These are phyloP conservation scores for Morpho helenor DNA, from an alignment of 2,888 invertebrate species.

Conservation along the genomic window DNA sequence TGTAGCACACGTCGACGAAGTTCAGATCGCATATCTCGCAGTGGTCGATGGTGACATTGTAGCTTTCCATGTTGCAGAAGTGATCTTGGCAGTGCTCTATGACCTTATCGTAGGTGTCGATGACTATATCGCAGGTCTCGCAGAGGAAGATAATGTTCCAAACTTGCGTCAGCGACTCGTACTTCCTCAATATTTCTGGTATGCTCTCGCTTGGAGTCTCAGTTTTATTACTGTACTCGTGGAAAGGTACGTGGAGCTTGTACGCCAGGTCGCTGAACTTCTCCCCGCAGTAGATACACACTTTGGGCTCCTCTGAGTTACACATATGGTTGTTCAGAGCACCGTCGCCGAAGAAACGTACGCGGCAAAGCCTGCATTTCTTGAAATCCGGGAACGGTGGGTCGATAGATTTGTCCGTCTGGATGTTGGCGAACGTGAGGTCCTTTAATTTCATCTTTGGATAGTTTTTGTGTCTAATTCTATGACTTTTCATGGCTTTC, in stretches of 20 bases:
- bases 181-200: conserved; percentile 44
- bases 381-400: conserved; percentile 34
- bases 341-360: conserved; percentile 29
- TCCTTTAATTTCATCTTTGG: conserved; percentile 32
- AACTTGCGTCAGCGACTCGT: conserved; percentile 38
- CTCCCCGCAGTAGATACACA: conserved; percentile 19
- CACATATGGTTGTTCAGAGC: conserved; percentile 20
- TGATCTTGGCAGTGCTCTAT: conserved; percentile 50
- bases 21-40: conserved; percentile 45
- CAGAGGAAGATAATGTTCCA: conserved; percentile 55
- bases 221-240: conserved; percentile 28
- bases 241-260: conserved; percentile 38
- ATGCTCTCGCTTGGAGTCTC: conserved; percentile 13
- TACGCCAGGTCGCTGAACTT: conserved; percentile 33
- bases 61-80: conserved; percentile 31
- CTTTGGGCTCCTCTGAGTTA: conserved; percentile 14
- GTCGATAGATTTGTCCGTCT: conserved; percentile 22
- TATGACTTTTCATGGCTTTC: conserved; percentile 19
- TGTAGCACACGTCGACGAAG: conserved; percentile 38
- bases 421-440: conserved; percentile 31
- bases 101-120: conserved; percentile 44
- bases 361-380: conserved; percentile 36
- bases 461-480: conserved; percentile 18
- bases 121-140: conserved; percentile 36
- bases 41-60: conserved; percentile 25